phyloP scores from a whole-genome alignment of 1,140 invertebrate genomes.

The Drosophila pseudoobscura region DNA sequence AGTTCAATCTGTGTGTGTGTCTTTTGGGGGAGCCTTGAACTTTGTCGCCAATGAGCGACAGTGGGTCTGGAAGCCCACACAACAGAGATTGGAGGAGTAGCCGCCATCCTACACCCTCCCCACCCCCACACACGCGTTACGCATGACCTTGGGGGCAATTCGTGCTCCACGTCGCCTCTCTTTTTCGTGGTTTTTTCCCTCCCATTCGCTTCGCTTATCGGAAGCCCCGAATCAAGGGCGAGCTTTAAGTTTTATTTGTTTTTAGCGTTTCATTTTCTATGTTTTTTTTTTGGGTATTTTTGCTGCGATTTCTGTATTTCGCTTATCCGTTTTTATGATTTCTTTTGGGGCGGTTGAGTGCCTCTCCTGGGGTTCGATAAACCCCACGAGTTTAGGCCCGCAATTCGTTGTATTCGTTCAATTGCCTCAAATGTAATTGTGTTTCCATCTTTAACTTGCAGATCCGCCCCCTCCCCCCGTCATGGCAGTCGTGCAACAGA shows the following conservation, averaged over 20 bases:
- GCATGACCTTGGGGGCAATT: conserved; percentile 48
- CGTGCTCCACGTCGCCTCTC: conserved; percentile 5
- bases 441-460: too few relatives aligned
- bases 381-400: conserved; percentile 20
- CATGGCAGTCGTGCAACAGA: conserved; percentile 24
- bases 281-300: too few relatives aligned
- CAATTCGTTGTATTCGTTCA: conserved; percentile 26
- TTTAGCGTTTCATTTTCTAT: too few relatives aligned
- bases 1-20: conserved; percentile 31
- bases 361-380: conserved; percentile 37
- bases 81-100: conserved; percentile 14
- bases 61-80: conserved; percentile 26
- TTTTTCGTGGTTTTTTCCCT: conserved; percentile 59
- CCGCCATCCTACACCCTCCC: conserved; percentile 20
- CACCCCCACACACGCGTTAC: conserved; percentile 34
- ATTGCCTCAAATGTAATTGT: conserved; percentile 23
- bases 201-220: conserved; percentile 53
- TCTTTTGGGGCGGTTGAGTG: conserved; percentile 26
- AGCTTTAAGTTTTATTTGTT: conserved; percentile 25
- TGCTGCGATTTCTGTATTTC: too few relatives aligned
- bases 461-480: conserved; percentile 8
- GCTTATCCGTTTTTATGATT: conserved; percentile 18
- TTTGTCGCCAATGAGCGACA: conserved; percentile 29
- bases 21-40: conserved; percentile 31
- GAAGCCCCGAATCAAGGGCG: conserved; percentile 66